Evolutionary conservation across 2,888 invertebrate genomes (phyloP), one percentile per base, ranked within the genome.

Genomic region (Caradrina clavipalpis): DNA sequence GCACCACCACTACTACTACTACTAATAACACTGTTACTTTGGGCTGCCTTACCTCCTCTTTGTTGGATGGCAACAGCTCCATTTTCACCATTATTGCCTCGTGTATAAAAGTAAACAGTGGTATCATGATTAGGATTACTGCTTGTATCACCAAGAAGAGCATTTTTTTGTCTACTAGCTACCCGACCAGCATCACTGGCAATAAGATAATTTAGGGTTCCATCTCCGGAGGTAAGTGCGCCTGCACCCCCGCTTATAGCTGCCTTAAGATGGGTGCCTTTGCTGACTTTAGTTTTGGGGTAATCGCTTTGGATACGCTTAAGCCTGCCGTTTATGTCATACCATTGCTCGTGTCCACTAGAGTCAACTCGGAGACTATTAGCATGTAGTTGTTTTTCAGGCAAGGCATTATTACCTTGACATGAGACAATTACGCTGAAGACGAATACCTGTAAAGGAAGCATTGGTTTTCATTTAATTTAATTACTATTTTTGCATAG

Each of bases 401-500:
- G 15, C 13, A 50, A 49, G 11, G 51, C 47, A 61, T 50, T 68
- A 61, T 50, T 68, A n/a, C 54, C 60, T 58, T 77, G 64, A 54
- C 60, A 61, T 49, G 50, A 57, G n/a, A 67, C 19, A 53, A 77
- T 58, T 19, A 72, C 17, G 35, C 64, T 11, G n/a, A 62, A 77
- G 35, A 77, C n/a, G 54, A 77, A 58, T 13, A 77, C 78, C 76
- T 77, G 77, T 35, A 64, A 64, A 39, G 39, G 35, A 57, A 19
- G 0, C 0, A n/a, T 21, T 21, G 0, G 26, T 5, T 21, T 42
- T 51, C 22, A 55, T 13, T 21, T 22, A 8, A 17, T 47, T 47
- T 39, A 2, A 11, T 35, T 35, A 8, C 35, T 35, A 35, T 35
- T 8, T 8, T 0, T 35, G 35, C 1, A 35, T 8, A 35, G 35